Conservation (phyloP, 2,888 invertebrate genomes). For the Xestia c-nigrum region DNA sequence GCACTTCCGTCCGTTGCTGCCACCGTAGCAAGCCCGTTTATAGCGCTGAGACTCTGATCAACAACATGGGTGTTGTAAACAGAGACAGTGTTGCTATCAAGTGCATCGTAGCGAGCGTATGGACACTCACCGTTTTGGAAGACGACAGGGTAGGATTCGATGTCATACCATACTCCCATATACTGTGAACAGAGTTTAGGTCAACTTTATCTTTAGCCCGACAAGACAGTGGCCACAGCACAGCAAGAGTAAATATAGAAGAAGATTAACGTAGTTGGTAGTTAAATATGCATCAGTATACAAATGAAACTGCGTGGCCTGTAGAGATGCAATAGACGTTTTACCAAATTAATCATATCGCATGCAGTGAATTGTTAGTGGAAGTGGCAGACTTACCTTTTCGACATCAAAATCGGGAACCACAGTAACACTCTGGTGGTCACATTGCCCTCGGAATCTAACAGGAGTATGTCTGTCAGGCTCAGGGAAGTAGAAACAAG, state of each 20-base stretch:
- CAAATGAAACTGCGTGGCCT: not conserved
- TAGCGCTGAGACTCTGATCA: slow-evolving; percentile 66
- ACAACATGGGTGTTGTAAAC: slow-evolving; percentile 73
- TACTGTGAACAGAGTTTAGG: slow-evolving; percentile 65
- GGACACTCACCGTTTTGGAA: slow-evolving; percentile 77
- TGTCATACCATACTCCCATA: slow-evolving; percentile 75
- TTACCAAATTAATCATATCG: not conserved
- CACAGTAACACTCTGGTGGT: slow-evolving; percentile 48
- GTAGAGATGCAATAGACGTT: not conserved
- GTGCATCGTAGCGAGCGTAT: slow-evolving; percentile 71
- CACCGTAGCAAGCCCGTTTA: slow-evolving; percentile 70
- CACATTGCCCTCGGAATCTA: slow-evolving; percentile 61
- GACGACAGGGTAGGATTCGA: slow-evolving; percentile 73
- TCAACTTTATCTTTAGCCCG: not conserved
- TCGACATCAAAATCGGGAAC: slow-evolving; percentile 53
- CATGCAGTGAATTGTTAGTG: not conserved
- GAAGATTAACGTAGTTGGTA: not conserved
- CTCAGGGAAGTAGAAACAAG: slow-evolving; percentile 66
- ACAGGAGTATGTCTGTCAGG: slow-evolving; percentile 42
- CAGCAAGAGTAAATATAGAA: not conserved
- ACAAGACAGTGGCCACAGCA: not conserved
- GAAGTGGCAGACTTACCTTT: slow-evolving; percentile 49
- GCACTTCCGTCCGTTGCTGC: slow-evolving; percentile 89
- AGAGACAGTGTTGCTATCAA: slow-evolving; percentile 44
- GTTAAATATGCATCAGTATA: too few relatives aligned